Percentiles rank a stretch among this genome's conserved stretches.
phyloP scores from a whole-genome alignment of 2,888 invertebrate species.

The Baronia brevicornis region DNA sequence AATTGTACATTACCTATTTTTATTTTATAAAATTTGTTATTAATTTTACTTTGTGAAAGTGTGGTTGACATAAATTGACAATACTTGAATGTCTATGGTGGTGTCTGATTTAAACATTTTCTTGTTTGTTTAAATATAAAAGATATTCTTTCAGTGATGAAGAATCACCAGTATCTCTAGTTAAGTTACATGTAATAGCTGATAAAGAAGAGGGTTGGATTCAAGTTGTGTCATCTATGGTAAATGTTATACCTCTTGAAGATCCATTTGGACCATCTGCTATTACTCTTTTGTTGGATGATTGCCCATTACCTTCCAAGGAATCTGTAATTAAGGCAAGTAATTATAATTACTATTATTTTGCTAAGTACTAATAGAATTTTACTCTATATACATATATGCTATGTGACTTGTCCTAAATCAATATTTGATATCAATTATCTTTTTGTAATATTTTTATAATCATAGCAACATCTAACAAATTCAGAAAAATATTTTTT shows the following conservation, averaged over 20 bases:
- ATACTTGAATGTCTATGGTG: no score
- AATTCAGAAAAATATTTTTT: no score
- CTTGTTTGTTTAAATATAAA: no score
- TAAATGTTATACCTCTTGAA: conserved; percentile 86
- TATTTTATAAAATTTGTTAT: not conserved
- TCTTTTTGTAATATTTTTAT: no score
- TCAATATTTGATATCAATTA: no score
- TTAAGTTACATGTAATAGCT: conserved; percentile 88
- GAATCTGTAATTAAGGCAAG: conserved; percentile 79
- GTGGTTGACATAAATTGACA: no score
- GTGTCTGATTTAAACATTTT: no score
- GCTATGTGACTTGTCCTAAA: not conserved
- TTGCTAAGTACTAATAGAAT: no score
- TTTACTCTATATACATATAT: not conserved
- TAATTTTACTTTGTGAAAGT: no score
- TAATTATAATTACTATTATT: no score
- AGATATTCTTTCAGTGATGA: conserved; percentile 88
- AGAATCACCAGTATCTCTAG: conserved; percentile 89
- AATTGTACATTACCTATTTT: not conserved
- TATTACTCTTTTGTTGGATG: conserved; percentile 91
- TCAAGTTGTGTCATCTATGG: conserved; percentile 87
- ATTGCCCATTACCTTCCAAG: conserved; percentile 91
- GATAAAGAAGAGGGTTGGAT: conserved; percentile 95
- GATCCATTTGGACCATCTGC: conserved; percentile 93
- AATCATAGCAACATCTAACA: no score